phyloP scores from a whole-genome alignment of 2,888 invertebrate genomes.

The Hydroisotoma schaefferi region DNA sequence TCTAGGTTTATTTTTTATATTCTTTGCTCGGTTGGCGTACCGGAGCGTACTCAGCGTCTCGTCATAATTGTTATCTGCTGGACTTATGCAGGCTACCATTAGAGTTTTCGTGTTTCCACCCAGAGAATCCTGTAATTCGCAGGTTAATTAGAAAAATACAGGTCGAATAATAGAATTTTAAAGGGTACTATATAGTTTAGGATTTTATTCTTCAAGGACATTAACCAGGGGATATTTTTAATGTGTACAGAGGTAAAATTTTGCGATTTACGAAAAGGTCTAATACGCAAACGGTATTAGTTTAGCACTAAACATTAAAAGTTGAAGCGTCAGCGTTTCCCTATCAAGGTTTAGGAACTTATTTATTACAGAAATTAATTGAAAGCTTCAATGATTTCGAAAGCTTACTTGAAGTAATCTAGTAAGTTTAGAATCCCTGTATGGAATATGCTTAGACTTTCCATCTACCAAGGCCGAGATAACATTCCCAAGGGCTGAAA shows the following conservation, averaged over 20 bases:
- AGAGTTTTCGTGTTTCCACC: slow-evolving; percentile 85
- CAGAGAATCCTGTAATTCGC: slow-evolving; percentile 62
- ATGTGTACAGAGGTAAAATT: too few species aligned
- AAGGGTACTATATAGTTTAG: too few species aligned
- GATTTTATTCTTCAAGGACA: too few species aligned
- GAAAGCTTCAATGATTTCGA: too few species aligned
- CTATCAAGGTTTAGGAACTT: background rate
- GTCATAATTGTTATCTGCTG: slow-evolving; percentile 76
- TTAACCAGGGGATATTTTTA: too few species aligned
- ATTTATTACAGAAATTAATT: too few species aligned
- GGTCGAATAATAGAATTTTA: slow-evolving; percentile 9
- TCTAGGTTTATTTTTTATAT: slow-evolving; percentile 77
- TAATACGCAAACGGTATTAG: too few species aligned
- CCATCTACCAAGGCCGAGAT: slow-evolving; percentile 82
- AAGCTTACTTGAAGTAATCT: slow-evolving; percentile 64
- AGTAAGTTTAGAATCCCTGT: slow-evolving; percentile 81
- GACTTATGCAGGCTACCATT: slow-evolving; percentile 82
- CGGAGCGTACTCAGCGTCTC: slow-evolving; percentile 77
- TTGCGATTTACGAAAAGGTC: too few species aligned
- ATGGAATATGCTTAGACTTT: slow-evolving; percentile 74
- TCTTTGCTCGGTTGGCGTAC: slow-evolving; percentile 81
- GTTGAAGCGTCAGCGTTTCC: background rate
- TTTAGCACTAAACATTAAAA: background rate
- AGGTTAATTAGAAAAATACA: slow-evolving; percentile 21
- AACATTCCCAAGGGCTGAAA: slow-evolving; percentile 83